phyloP scores from a whole-genome alignment of 2,797 vertebrate species.

The Phrynocephalus guinanensis region DNA sequence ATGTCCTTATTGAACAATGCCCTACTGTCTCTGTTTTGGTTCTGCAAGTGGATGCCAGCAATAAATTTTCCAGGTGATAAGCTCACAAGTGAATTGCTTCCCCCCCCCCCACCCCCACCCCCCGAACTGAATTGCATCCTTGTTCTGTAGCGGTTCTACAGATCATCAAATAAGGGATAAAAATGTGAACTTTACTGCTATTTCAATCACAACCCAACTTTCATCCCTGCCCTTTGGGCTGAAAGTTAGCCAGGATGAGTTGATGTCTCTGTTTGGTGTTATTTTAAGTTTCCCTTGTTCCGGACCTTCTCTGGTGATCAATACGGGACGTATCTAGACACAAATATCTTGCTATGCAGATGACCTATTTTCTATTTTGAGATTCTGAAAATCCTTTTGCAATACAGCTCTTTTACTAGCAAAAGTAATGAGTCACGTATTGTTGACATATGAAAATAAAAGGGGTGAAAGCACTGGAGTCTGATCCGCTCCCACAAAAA shows the following conservation, averaged over 20 bases:
- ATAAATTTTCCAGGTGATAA: too few relatives aligned
- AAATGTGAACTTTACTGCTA: background rate
- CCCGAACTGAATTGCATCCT: background rate
- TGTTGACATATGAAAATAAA: conserved; percentile 34
- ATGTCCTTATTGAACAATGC: too few relatives aligned
- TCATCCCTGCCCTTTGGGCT: conserved; percentile 44
- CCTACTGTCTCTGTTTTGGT: too few relatives aligned
- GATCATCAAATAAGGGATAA: background rate
- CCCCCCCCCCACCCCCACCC: too few relatives aligned
- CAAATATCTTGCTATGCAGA: conserved; percentile 30
- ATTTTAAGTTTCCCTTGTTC: conserved; percentile 57
- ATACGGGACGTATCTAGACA: conserved; percentile 19
- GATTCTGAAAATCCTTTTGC: conserved; percentile 42
- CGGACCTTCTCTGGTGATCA: conserved; percentile 60
- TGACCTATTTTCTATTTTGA: conserved; percentile 69
- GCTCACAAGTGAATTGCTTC: background rate
- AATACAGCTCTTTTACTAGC: conserved; percentile 24
- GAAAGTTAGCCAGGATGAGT: conserved; percentile 45
- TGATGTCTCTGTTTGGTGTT: conserved; percentile 22
- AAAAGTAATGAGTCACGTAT: conserved; percentile 16
- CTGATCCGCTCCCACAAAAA: conserved; percentile 37
- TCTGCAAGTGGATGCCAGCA: too few relatives aligned
- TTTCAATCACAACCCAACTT: conserved; percentile 44
- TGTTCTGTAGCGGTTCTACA: background rate
- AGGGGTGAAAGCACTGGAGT: conserved; percentile 2